Evolutionary conservation across 2,888 invertebrate genomes (phyloP), one percentile per base, ranked within the genome.

Genomic region (Agrypnus murinus): DNA sequence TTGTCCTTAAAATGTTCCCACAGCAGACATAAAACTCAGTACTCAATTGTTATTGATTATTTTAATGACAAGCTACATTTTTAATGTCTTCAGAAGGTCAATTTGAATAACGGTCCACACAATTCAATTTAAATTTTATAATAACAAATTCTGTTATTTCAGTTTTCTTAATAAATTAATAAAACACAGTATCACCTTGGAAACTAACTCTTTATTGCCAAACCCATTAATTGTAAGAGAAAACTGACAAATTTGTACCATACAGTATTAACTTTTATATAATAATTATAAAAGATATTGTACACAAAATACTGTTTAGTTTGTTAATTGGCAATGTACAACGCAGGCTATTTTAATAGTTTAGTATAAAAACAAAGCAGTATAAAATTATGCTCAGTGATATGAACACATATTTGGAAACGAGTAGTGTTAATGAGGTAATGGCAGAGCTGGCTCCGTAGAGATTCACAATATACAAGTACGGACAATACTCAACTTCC

Each of bases 171-270:
- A 3, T 25, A 25, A 2, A 31, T 25, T 19, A 31, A 40, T 32
- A 53, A 71, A 65, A 50, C n/a, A 59, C 25, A 45, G 10, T 25
- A 46, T 50, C 8, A 63, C 74, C 72, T 75, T 81, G 80, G 84
- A 86, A 86, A 85, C 85, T 84, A 86, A 84, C 84, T 84, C 84
- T 86, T 86, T 86, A 86, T 86, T 83, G 86, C 85, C 85, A 84
- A 84, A 84, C 81, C 84, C 83, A 82, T 80, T 25, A 25, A 79
- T n/a, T n/a, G n/a, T n/a, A n/a, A 80, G 77, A 80, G 77, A 81
- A 83, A 82, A 81, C 78, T 78, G 77, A 77, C 77, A 73, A 25
- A 74, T 83, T 84, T 84, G 84, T 84, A 84, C 84, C 81, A 81
- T 82, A 72, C 77, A 77, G 79, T 75, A 65, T 72, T 72, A 58